Evolutionary conservation across 2,113 vertebrate species (phyloP), one percentile per base, ranked within the genome.

Genomic region (Tringa solitaria): DNA sequence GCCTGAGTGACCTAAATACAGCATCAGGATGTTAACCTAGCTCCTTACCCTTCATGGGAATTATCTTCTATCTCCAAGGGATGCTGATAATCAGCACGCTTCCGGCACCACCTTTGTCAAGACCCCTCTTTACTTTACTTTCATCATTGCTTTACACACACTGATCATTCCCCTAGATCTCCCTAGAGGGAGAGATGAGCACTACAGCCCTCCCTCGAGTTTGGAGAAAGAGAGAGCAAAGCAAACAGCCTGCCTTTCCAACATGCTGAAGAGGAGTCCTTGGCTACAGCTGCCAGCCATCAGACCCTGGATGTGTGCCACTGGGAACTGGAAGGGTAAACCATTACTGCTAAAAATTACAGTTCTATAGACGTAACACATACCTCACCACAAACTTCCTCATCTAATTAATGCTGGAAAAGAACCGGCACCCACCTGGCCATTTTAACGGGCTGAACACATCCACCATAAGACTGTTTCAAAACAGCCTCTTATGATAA

Each of bases 241-340:
- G 53, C 59, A 61, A 79, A 72, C 20, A 81, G 33, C 18, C 43
- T 75, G 74, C 53, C 70, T 35, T 75, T 41, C 61, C 1, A 2
- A 57, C 1, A 3, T 12, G 76, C 39, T 33, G 5, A 92, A 50
- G 43, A 70, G 30, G 22, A 93, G 70, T 27, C 76, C 46, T 57
- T 60, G 69, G 80, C 89, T 84, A 57, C 64, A 70, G 33, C 56
- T 54, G 60, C 1, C 53, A 94, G 61, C 20, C 73, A 84, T 59
- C 60, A 91, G 37, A 63, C 26, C 37, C 72, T 43, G 76, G 51
- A 80, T 2, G 1, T 0, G 1, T 59, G 76, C 64, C 89, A 87
- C 43, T 60, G 65, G 64, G n/a, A 92, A 92, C 56, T 70, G 57
- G 54, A 92, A 95, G n/a, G n/a, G n/a, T 63, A 88, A 93, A 92